A percentile compares a stretch with the other conserved stretches of the same genome.
phyloP scores from a whole-genome alignment of 1,140 invertebrate species.

The Bombus affinis region DNA sequence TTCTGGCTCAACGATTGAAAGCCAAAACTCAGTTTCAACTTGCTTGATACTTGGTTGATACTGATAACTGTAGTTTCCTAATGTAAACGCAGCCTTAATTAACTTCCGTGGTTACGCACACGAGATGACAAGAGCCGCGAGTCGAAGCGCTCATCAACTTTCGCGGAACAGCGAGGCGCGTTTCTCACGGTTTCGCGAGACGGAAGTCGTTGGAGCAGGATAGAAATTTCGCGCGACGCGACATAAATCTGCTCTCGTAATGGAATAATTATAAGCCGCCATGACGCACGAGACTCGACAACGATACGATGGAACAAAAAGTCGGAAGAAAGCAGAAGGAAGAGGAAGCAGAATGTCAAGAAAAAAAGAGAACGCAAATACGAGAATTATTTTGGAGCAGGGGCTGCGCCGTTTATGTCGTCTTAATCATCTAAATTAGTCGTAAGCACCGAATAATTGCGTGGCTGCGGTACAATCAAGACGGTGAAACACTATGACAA shows the following conservation, averaged over 20 bases:
- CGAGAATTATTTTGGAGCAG: conserved; percentile 54
- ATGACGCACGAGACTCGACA: background rate
- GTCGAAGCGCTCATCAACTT: background rate
- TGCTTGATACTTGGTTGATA: too few species aligned
- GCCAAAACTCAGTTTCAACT: too few species aligned
- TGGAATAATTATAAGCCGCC: conserved; percentile 62
- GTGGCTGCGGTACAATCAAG: conserved; percentile 69
- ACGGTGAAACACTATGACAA: conserved; percentile 71
- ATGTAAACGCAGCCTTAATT: too few species aligned
- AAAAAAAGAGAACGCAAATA: background rate
- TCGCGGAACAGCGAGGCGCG: background rate
- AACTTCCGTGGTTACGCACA: background rate
- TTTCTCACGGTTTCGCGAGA: conserved; percentile 64
- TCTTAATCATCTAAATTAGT: conserved; percentile 73
- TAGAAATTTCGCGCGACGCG: conserved; percentile 64
- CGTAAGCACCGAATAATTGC: conserved; percentile 75
- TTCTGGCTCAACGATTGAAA: too few species aligned
- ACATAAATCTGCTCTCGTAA: conserved; percentile 73
- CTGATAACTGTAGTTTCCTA: too few species aligned
- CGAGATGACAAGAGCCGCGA: conserved; percentile 42
- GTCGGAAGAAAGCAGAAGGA: background rate
- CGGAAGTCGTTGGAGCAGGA: conserved; percentile 5
- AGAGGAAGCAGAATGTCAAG: background rate
- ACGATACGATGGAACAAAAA: background rate
- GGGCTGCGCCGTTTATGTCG: background rate